A percentile compares a stretch with the other conserved stretches of the same genome.
Evolutionary conservation across 2,113 vertebrate species (phyloP).

Genomic region (Forbesichthys agassizii): DNA sequence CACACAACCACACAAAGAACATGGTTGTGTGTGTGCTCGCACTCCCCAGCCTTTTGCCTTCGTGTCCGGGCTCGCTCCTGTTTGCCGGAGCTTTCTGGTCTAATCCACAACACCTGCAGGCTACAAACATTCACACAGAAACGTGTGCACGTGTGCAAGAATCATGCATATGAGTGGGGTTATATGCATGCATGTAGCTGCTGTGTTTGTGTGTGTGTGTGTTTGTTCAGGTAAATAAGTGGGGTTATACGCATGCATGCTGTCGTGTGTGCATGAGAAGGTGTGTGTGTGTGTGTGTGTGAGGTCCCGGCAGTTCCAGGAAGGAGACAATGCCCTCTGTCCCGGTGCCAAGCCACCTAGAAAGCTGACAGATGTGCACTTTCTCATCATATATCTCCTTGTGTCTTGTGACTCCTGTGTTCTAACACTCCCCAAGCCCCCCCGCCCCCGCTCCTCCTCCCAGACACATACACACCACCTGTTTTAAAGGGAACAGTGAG

Average conservation of each 20-base stretch:
- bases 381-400: slow-evolving; percentile 21
- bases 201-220: neutral
- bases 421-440: neutral
- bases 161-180: neutral
- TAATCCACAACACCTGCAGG: too few species aligned
- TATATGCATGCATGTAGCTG: slow-evolving; percentile 3
- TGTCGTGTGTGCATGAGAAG: neutral
- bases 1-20: too few species aligned
- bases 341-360: slow-evolving; percentile 24
- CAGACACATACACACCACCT: slow-evolving; percentile 2
- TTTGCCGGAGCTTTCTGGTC: too few species aligned
- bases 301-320: slow-evolving; percentile 16
- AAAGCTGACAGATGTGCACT: slow-evolving; percentile 24
- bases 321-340: slow-evolving; percentile 34
- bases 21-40: too few species aligned
- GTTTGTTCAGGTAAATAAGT: neutral
- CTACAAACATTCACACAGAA: too few species aligned
- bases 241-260: neutral
- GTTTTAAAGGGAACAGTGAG: neutral
- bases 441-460: neutral
- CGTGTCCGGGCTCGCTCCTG: too few species aligned
- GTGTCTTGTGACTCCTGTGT: neutral
- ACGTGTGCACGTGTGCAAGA: neutral
- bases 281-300: slow-evolving; percentile 11
- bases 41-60: too few species aligned